Evolutionary conservation across 2,888 invertebrate species (phyloP).

Genomic region (Tetranychus truncatus): DNA sequence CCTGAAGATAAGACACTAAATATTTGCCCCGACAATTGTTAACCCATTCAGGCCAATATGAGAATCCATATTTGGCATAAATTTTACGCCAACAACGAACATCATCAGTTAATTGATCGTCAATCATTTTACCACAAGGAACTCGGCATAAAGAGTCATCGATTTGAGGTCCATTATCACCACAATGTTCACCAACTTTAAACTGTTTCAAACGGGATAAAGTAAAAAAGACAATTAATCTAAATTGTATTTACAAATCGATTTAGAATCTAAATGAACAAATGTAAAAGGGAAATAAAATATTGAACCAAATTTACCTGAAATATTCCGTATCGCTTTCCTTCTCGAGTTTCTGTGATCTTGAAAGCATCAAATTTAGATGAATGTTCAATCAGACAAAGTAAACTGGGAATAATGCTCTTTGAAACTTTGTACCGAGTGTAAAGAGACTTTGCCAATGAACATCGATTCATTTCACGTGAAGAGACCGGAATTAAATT

Average conservation of each 20-base stretch:
- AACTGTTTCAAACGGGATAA: neutral
- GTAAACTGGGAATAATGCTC: conserved; percentile 4
- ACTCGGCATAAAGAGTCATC: neutral
- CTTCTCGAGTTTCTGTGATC: neutral
- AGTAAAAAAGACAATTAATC: neutral
- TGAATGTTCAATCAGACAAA: neutral
- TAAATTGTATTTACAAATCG: neutral
- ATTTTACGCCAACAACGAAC: conserved; percentile 11
- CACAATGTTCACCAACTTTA: conserved; percentile 10
- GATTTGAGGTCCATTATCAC: neutral
- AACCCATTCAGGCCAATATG: conserved; percentile 12
- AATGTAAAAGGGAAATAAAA: neutral
- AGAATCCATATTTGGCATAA: conserved; percentile 3
- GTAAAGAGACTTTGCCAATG: conserved; percentile 5
- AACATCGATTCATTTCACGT: conserved; percentile 5
- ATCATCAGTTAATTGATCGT: conserved; percentile 10
- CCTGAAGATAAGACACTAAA: conserved; percentile 8
- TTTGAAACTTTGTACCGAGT: neutral
- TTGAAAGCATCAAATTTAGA: neutral
- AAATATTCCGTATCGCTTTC: conserved; percentile 8
- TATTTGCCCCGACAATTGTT: conserved; percentile 9
- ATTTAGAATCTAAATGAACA: too few relatives aligned
- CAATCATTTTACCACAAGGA: conserved; percentile 5
- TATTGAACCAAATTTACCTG: neutral
- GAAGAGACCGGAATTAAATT: neutral